A percentile compares a stretch with the other conserved stretches of the same genome.
phyloP scores from a whole-genome alignment of 2,113 vertebrate genomes.

The Gopherus evgoodei region DNA sequence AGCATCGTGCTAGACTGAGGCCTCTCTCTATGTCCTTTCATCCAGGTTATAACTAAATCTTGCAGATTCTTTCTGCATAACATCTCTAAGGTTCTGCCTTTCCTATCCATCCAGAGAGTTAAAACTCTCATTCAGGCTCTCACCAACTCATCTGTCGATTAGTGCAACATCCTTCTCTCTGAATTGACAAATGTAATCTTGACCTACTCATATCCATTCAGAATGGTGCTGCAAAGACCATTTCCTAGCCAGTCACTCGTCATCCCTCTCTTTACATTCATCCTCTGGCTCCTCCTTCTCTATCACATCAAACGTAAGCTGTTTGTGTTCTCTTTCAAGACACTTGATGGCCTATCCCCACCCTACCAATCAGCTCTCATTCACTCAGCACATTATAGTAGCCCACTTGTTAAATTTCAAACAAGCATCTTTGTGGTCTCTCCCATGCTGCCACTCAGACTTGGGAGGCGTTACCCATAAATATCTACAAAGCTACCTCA shows the following conservation, averaged over 20 bases:
- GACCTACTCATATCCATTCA: background rate
- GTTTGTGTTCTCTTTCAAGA: background rate
- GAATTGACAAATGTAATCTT: background rate
- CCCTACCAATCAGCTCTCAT: background rate
- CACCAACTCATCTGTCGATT: background rate
- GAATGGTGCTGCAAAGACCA: background rate
- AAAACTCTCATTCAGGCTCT: background rate
- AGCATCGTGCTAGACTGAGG: background rate
- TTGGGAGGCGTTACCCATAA: background rate
- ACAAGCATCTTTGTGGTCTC: background rate
- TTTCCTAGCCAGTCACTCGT: background rate
- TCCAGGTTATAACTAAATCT: background rate
- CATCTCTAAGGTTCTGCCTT: background rate
- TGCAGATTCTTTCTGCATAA: background rate
- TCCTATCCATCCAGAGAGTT: background rate
- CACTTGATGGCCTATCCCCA: background rate
- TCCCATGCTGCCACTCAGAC: background rate
- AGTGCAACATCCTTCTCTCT: background rate
- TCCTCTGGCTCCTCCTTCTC: background rate
- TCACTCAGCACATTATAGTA: background rate
- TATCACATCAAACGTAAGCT: background rate
- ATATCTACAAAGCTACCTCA: background rate
- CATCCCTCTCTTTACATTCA: background rate
- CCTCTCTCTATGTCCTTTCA: background rate
- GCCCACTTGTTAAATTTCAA: background rate